Percentiles rank a stretch among this genome's conserved stretches.
Conservation (phyloP, 30 jellyfish, hydroid and myxozoan genomes). For the Rhopilema esculentum region DNA sequence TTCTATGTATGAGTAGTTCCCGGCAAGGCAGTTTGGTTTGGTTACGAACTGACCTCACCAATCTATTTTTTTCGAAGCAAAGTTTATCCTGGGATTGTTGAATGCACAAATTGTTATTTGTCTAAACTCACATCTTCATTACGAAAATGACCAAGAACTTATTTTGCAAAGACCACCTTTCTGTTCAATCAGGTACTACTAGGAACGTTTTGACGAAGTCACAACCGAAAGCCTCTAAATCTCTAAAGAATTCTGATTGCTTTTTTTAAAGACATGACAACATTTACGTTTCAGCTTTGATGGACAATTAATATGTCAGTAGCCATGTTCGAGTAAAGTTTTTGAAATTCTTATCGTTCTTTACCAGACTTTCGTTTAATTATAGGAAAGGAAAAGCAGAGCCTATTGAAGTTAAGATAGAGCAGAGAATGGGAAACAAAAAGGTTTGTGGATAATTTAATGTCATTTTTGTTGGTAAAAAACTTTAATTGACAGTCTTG, state of each 20-base stretch:
- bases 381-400: conserved; percentile 88
- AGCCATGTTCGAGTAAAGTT: too few relatives aligned
- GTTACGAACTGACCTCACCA: too few relatives aligned
- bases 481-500: not conserved
- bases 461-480: not conserved
- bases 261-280: not conserved
- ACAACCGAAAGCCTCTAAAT: not conserved
- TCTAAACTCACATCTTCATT: too few relatives aligned
- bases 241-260: not conserved
- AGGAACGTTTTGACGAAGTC: not conserved
- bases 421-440: conserved; percentile 95
- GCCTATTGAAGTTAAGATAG: conserved; percentile 82
- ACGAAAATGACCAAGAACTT: too few relatives aligned
- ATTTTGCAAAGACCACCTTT: too few relatives aligned
- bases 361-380: not conserved
- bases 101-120: too few relatives aligned
- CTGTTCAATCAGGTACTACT: too few relatives aligned
- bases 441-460: conserved; percentile 49
- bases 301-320: not conserved
- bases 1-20: too few relatives aligned
- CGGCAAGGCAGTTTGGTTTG: too few relatives aligned
- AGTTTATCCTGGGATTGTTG: too few relatives aligned
- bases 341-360: too few relatives aligned
- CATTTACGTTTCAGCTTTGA: not conserved
- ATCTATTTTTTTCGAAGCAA: too few relatives aligned